Base-by-base conservation (phyloP, 2,113 vertebrate species). In the Peromyscus californicus region DNA sequence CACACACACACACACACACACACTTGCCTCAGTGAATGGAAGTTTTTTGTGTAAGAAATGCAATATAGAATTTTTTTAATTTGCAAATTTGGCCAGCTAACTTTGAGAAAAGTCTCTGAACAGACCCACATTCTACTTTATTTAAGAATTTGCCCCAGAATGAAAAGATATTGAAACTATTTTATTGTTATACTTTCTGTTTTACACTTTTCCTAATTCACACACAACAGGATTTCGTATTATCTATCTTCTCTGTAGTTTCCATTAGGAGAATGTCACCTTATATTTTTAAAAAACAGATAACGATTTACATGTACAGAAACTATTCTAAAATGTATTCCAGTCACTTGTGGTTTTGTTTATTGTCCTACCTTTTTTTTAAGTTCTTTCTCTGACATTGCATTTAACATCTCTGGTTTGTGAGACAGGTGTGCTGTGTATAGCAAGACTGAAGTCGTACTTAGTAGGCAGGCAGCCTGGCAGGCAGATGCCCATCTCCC, bases 51-150 rank as follows among this genome's bases (percentile, higher is more conserved):
- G 9, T 5, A 70, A 75, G 48, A 93, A 26, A 85, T 48, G 89
- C 31, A 79, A 54, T 86, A 42, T 85, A 36, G 11, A 76, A 96
- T 82, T n/a, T 80, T 91, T 92, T 84, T 59, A 78, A 78, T 90
- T 84, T 78, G 36, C 17, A 39, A 39, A 72, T 21, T 21, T 72
- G 70, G 17, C 61, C 61, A 63, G 1, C 61, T 22, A 63, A 63
- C 22, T 22, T 63, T 63, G 61, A 63, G 61, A 22, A 7, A 16
- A 63, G 21, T 63, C 22, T 63, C 21, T 76, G 12, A 48, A 31
- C 24, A 78, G 45, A 67, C 42, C 10, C 75, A 45, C 65, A 4
- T 67, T 67, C 26, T 78, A 16, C 13, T 78, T 48, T 78, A 78
- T 31, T 78, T 78, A 45, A 76, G 10, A 12, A 45, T 51, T 78